phyloP scores from a whole-genome alignment of 1,140 invertebrate genomes.

The Plectrocnemia conspersa region DNA sequence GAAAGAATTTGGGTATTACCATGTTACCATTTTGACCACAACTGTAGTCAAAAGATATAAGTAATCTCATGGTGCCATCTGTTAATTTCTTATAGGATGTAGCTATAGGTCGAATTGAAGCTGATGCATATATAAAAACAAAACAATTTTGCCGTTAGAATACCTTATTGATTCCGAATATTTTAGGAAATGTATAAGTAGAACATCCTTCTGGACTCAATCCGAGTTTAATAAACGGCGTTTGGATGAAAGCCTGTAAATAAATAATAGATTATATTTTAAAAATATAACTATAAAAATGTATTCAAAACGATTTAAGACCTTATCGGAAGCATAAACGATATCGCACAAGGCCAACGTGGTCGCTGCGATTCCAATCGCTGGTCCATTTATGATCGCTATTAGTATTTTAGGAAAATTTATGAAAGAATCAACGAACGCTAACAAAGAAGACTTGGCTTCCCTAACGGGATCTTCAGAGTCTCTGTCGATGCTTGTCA shows the following conservation, averaged over 20 bases:
- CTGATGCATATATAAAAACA: neutral
- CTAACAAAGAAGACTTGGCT: conserved; percentile 45
- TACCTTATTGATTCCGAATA: conserved; percentile 76
- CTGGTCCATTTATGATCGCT: conserved; percentile 87
- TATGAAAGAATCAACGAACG: conserved; percentile 76
- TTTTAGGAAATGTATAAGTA: conserved; percentile 72
- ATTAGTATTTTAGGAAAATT: conserved; percentile 85
- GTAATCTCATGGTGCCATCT: too few species aligned
- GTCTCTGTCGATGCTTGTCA: conserved; percentile 42
- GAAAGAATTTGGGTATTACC: too few species aligned
- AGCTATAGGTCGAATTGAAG: too few species aligned
- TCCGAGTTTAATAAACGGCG: conserved; percentile 78
- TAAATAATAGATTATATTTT: conserved; percentile 23
- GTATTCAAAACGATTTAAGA: conserved; percentile 40
- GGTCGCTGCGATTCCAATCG: conserved; percentile 86
- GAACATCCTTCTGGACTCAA: conserved; percentile 82
- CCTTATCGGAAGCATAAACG: conserved; percentile 77
- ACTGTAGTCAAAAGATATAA: too few species aligned
- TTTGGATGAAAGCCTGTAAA: conserved; percentile 75
- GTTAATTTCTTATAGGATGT: too few species aligned
- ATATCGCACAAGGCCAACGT: conserved; percentile 81
- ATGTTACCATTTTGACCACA: too few species aligned
- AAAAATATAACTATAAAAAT: conserved; percentile 36
- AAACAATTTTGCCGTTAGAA: conserved; percentile 1
- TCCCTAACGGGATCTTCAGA: conserved; percentile 34